A percentile compares a stretch with the other conserved stretches of the same genome.
Evolutionary conservation across 2,797 vertebrate species (phyloP).

Genomic region (Chiloscyllium punctatum): DNA sequence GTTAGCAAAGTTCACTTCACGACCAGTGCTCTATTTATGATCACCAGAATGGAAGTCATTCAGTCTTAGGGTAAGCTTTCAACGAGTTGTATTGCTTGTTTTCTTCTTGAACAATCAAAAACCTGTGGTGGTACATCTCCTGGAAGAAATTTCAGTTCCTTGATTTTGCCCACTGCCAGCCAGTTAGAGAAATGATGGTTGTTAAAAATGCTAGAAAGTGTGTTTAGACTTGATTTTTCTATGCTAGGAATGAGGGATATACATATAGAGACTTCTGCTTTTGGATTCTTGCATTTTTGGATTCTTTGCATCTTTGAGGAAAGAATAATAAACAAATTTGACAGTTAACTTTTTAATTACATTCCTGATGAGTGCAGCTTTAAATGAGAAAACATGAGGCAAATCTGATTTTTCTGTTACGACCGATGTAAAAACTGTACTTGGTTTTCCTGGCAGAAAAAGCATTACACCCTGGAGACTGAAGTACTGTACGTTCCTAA

Average conservation of each 20-base stretch:
- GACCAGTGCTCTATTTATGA: background rate
- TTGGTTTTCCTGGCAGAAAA: too few species aligned
- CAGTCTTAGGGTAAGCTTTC: background rate
- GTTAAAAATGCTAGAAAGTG: background rate
- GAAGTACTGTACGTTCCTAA: too few species aligned
- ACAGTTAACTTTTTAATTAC: too few species aligned
- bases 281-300: background rate
- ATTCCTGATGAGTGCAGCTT: too few species aligned
- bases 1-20: background rate
- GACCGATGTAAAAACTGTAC: too few species aligned
- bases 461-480: too few species aligned
- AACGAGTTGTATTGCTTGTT: background rate
- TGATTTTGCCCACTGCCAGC: background rate
- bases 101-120: background rate
- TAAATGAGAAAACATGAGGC: too few species aligned
- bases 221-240: background rate
- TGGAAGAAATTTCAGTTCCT: background rate
- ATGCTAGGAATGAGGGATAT: background rate
- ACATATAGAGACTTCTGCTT: background rate
- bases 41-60: background rate
- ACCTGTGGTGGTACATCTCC: background rate
- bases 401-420: too few species aligned
- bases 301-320: background rate
- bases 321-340: background rate
- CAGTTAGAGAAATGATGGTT: background rate